Evolutionary conservation across 2,888 invertebrate species (phyloP), one percentile per base, ranked within the genome.

Genomic region (Eristalis intricaria): DNA sequence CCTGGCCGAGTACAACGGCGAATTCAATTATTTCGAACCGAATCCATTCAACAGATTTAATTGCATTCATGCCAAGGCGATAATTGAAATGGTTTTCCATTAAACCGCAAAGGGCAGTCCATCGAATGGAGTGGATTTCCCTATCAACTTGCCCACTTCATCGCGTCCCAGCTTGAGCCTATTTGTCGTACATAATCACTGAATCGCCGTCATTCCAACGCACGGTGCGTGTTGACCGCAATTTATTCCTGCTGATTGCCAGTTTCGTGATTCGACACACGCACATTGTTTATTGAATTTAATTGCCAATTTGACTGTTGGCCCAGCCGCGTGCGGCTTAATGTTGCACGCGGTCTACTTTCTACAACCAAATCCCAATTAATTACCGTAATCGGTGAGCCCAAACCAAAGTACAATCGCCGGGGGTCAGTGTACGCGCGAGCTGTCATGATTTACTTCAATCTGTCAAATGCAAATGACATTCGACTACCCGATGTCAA

Each of bases 281-380:
- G 32, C 35, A 13, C 61, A 43, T 29, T 85, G 75, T 73, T 85
- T 81, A 73, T 81, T 73, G 71, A 77, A 81, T 70, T 84, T 84
- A 71, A 84, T 84, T 71, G 75, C 75, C 70, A 75, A 80, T 84
- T 71, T 56, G 56, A 75, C 29, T 79, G 60, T 61, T 79, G 26
- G 64, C 38, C 65, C 63, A 43, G 19, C 66, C 38, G 38, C 38
- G 38, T 38, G 38, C 38, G 38, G 38, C 38, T 38, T 38, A 38
- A 38, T 13, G 38, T 13, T 38, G 38, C 38, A 38, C 13, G 38
- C 8, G 50, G 50, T 50, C 19, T 8, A n/a, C 5, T 50, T 50
- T 50, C 50, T 50, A 19, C 19, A 50, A 50, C 4, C 50, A 5
- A 50, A 19, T 50, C 50, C 50, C 50, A 19, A 50, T 50, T 50